phyloP scores from a whole-genome alignment of 2,797 vertebrate genomes.

The Pseudomugil gertrudae region DNA sequence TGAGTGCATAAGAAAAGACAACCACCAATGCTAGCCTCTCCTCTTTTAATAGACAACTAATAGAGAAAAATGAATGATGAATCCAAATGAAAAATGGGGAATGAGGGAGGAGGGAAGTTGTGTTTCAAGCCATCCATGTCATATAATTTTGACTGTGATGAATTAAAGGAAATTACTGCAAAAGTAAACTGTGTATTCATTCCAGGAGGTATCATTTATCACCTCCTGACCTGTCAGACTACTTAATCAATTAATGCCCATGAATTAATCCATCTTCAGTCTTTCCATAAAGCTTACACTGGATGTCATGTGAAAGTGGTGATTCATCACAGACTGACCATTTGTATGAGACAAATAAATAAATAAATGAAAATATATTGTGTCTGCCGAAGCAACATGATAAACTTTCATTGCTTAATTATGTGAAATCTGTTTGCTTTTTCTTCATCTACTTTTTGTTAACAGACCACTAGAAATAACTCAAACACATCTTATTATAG shows the following conservation, averaged over 20 bases:
- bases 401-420: not conserved
- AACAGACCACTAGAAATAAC: not conserved
- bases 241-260: conserved; percentile 77
- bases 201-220: conserved; percentile 76
- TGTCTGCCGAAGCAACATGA: conserved; percentile 14
- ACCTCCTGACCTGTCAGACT: conserved; percentile 75
- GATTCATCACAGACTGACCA: conserved; percentile 69
- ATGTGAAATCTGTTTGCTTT: not conserved
- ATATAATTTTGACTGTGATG: conserved; percentile 79
- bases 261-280: conserved; percentile 76
- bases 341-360: conserved; percentile 21
- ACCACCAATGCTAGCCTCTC: conserved; percentile 30
- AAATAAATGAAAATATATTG: conserved; percentile 7
- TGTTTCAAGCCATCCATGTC: conserved; percentile 74
- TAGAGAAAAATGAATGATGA: conserved; percentile 74
- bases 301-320: conserved; percentile 60
- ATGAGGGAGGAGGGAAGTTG: conserved; percentile 15
- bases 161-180: conserved; percentile 76
- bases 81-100: conserved; percentile 70
- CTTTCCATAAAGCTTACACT: conserved; percentile 54
- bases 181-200: conserved; percentile 78
- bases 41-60: conserved; percentile 61
- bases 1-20: not conserved
- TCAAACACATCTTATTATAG: not conserved
- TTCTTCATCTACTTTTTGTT: not conserved